Conservation (phyloP, 2,888 invertebrate species). For the Pimpla rufipes region DNA sequence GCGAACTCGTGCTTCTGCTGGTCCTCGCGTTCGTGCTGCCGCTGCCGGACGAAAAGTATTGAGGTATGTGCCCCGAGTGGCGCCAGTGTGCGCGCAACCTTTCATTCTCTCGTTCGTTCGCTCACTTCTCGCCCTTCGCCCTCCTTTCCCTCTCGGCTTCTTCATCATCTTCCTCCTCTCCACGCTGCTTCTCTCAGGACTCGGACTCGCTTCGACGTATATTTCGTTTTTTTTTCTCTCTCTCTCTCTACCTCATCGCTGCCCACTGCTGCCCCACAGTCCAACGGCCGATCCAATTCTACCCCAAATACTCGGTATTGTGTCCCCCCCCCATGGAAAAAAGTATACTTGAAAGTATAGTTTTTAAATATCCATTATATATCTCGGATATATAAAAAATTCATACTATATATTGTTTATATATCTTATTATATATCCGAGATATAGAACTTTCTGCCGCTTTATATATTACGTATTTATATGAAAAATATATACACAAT, state of each 20-base stretch:
- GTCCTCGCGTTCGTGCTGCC: slow-evolving; percentile 60
- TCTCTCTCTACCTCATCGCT: neutral
- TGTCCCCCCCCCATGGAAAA: too few species aligned
- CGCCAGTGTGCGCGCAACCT: slow-evolving; percentile 73
- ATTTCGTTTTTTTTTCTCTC: slow-evolving; percentile 27
- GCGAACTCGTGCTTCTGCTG: slow-evolving; percentile 57
- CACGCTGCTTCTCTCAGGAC: slow-evolving; percentile 49
- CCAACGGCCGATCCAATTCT: slow-evolving; percentile 16
- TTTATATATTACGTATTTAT: too few species aligned
- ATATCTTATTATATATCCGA: too few species aligned
- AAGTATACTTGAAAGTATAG: too few species aligned
- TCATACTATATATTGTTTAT: too few species aligned
- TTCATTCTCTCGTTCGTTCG: slow-evolving; percentile 49
- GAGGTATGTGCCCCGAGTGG: slow-evolving; percentile 78
- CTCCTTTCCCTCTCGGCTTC: slow-evolving; percentile 53
- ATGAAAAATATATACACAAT: too few species aligned
- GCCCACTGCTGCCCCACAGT: slow-evolving; percentile 13
- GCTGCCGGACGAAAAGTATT: slow-evolving; percentile 68
- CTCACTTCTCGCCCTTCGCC: slow-evolving; percentile 54
- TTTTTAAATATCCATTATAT: too few species aligned
- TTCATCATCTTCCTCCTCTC: slow-evolving; percentile 54
- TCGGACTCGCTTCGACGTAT: slow-evolving; percentile 51
- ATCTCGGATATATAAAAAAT: too few species aligned
- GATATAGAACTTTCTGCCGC: too few species aligned
- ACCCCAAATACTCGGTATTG: slow-evolving; percentile 19